phyloP scores from a whole-genome alignment of 1,140 invertebrate genomes.

The Zophobas atratus region DNA sequence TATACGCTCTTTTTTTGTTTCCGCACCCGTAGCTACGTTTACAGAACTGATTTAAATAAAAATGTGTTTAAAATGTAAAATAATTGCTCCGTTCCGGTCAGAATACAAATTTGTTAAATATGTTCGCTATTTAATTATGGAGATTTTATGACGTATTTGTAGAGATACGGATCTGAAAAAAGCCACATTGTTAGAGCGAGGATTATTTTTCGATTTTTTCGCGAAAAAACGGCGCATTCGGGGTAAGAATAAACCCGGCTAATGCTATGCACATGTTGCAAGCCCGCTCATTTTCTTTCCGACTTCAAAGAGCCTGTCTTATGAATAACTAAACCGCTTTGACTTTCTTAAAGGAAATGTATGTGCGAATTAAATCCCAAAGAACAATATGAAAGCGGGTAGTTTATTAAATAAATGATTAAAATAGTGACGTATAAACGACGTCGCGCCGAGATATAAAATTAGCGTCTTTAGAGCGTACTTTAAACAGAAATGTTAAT shows the following conservation, averaged over 20 bases:
- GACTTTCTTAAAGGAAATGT: conserved; percentile 23
- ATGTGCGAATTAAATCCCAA: conserved; percentile 33
- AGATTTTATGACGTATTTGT: conserved; percentile 13
- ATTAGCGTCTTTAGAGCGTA: conserved; percentile 61
- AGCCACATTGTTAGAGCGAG: neutral
- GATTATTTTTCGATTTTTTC: neutral
- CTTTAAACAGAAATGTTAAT: conserved; percentile 66
- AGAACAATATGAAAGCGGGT: conserved; percentile 21
- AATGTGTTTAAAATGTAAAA: conserved; percentile 11
- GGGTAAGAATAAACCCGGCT: neutral
- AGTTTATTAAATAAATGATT: conserved; percentile 35
- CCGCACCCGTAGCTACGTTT: neutral
- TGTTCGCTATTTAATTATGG: conserved; percentile 21
- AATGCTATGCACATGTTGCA: conserved; percentile 28
- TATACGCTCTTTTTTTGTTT: neutral
- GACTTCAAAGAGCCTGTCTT: conserved; percentile 17
- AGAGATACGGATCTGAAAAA: conserved; percentile 4
- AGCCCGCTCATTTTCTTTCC: conserved; percentile 7
- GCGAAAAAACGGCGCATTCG: too few species aligned
- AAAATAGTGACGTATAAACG: conserved; percentile 15
- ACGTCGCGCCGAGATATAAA: conserved; percentile 56
- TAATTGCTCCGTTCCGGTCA: conserved; percentile 10
- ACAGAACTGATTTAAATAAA: neutral
- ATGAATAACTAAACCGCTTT: conserved; percentile 8
- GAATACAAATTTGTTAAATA: conserved; percentile 21